A percentile compares a stretch with the other conserved stretches of the same genome.
These are phyloP conservation scores for Anastrepha ludens DNA, from an alignment of 1,140 invertebrate species.

Conservation along the genomic window DNA sequence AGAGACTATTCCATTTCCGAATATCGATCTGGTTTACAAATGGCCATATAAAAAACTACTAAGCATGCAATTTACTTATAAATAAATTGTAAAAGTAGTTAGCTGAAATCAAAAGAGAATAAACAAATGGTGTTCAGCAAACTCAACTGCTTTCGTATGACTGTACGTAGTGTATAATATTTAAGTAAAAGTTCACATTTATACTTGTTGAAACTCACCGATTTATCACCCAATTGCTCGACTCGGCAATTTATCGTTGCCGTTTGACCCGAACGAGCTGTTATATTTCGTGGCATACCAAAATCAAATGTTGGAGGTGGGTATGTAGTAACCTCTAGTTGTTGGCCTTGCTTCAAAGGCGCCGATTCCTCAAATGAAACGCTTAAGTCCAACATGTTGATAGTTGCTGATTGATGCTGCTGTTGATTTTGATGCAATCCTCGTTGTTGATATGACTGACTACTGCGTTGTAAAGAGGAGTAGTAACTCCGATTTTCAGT, in stretches of 20 bases:
- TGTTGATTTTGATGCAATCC: not conserved
- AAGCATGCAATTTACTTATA: too few species aligned
- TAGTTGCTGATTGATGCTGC: slow-evolving; percentile 15
- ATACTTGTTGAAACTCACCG: slow-evolving; percentile 78
- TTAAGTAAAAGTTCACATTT: too few species aligned
- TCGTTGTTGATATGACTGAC: not conserved
- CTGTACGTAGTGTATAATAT: too few species aligned
- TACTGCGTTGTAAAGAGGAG: not conserved
- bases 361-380: not conserved
- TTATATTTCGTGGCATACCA: slow-evolving; percentile 86
- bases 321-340: not conserved
- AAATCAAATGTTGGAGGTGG: slow-evolving; percentile 84
- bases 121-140: too few species aligned
- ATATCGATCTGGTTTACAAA: too few species aligned
- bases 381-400: not conserved
- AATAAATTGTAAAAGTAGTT: too few species aligned
- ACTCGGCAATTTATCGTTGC: slow-evolving; percentile 89
- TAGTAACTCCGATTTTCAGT: too few species aligned
- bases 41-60: too few species aligned
- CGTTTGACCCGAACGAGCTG: slow-evolving; percentile 87
- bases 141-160: too few species aligned
- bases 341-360: not conserved
- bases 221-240: slow-evolving; percentile 88
- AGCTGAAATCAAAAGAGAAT: too few species aligned
- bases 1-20: too few species aligned